These are phyloP conservation scores for Bambusicola thoracicus DNA, from an alignment of 2,113 vertebrate species.

Conservation along the genomic window DNA sequence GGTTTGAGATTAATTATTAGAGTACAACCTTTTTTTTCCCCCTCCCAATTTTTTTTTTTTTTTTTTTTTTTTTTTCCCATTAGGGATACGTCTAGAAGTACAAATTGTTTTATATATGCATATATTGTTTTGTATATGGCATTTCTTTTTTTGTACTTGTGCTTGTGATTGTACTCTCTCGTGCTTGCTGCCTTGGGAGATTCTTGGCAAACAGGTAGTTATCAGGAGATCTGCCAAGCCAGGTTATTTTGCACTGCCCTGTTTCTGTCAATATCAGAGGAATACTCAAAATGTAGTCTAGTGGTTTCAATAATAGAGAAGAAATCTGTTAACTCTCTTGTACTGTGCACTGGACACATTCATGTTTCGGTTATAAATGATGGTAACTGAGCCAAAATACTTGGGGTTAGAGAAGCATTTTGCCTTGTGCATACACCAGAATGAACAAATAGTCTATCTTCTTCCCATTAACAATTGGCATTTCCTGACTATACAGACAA, in stretches of 20 bases:
- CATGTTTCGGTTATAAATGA: not conserved
- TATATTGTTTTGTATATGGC: not conserved
- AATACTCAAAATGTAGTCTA: not conserved
- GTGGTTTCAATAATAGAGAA: not conserved
- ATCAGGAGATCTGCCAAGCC: not conserved
- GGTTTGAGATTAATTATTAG: conserved; percentile 22
- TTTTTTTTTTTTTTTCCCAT: not conserved
- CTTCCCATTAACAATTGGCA: not conserved
- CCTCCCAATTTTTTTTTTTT: not conserved
- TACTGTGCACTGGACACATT: not conserved
- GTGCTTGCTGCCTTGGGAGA: not conserved
- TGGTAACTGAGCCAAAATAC: not conserved
- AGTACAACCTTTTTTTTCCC: not conserved
- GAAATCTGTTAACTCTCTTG: not conserved
- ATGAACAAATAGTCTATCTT: not conserved
- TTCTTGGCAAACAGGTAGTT: not conserved
- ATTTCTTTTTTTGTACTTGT: not conserved
- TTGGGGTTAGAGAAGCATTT: not conserved
- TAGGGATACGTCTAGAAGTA: not conserved
- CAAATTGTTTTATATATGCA: not conserved
- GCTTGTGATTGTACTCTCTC: not conserved
- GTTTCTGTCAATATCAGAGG: not conserved
- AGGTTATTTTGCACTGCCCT: not conserved
- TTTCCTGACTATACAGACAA: conserved; percentile 3
- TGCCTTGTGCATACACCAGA: not conserved